Evolutionary conservation across 2,113 vertebrate species (phyloP).

Genomic region (Fregetta grallaria): DNA sequence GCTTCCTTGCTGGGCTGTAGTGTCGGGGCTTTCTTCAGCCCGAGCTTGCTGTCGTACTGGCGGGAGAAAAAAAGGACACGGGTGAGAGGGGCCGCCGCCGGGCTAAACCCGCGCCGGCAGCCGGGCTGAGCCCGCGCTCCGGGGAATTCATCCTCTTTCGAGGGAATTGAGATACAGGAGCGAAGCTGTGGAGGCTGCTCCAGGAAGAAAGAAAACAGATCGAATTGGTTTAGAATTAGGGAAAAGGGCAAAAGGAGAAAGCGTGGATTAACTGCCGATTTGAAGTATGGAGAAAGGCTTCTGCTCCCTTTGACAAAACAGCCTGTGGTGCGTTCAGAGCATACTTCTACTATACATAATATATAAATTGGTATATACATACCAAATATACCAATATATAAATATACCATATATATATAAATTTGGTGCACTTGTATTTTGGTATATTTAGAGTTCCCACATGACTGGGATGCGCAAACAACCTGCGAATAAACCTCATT

Average conservation of each 20-base stretch:
- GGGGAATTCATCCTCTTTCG: no score
- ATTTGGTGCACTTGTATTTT: neutral
- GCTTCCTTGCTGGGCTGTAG: constrained; percentile 93
- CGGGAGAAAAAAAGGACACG: neutral
- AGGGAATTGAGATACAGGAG: neutral
- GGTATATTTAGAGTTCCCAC: neutral
- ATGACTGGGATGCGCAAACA: neutral
- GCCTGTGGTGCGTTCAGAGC: no score
- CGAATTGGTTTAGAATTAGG: neutral
- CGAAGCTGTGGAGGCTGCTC: neutral
- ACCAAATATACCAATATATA: neutral
- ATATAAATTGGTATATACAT: neutral
- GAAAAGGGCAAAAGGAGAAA: neutral
- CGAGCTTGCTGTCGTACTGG: constrained; percentile 71
- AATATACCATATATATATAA: no score
- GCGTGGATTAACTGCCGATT: neutral
- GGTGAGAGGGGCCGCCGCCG: neutral
- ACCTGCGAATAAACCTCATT: neutral
- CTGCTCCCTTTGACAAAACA: neutral
- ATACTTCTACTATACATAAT: no score
- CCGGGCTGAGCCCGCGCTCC: neutral
- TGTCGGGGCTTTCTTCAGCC: constrained; percentile 81
- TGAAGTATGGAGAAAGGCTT: neutral
- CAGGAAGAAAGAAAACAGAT: neutral
- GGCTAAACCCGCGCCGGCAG: neutral